phyloP scores from a whole-genome alignment of 2,888 invertebrate genomes.

The Ctena decussata region DNA sequence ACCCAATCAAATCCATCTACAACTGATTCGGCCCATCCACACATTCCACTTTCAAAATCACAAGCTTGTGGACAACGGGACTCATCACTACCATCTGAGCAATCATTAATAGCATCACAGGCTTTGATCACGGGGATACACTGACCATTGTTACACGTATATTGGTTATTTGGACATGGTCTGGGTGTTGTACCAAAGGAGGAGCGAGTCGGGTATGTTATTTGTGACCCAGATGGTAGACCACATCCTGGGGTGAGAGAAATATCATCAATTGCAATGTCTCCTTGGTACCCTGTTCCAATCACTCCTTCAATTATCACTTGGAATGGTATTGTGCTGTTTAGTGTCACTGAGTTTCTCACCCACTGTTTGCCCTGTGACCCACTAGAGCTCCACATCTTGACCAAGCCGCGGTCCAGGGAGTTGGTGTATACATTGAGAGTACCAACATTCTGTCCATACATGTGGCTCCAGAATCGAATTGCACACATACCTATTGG shows the following conservation, averaged over 20 bases:
- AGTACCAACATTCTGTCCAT: constrained; percentile 74
- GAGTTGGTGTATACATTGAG: constrained; percentile 73
- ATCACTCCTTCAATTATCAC: constrained; percentile 80
- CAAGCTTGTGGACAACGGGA: constrained; percentile 75
- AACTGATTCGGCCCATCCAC: constrained; percentile 78
- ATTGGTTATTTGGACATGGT: constrained; percentile 67
- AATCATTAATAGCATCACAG: constrained; percentile 82
- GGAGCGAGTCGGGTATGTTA: constrained; percentile 46
- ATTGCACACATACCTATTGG: constrained; percentile 73
- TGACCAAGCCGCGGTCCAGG: constrained; percentile 50
- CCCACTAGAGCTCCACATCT: constrained; percentile 58
- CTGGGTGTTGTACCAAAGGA: constrained; percentile 48
- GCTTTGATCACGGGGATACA: constrained; percentile 69
- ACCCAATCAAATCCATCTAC: constrained; percentile 80
- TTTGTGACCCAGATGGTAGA: constrained; percentile 54
- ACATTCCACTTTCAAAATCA: constrained; percentile 83
- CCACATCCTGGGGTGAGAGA: constrained; percentile 82
- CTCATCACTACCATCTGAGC: constrained; percentile 81
- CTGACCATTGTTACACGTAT: constrained; percentile 73
- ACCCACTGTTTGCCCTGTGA: constrained; percentile 73
- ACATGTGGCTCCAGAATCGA: constrained; percentile 85
- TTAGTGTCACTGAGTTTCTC: constrained; percentile 58
- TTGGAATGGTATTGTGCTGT: constrained; percentile 68
- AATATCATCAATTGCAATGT: constrained; percentile 84
- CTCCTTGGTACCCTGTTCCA: constrained; percentile 77